Percentiles rank a stretch among this genome's conserved stretches.
phyloP scores from a whole-genome alignment of 2,888 invertebrate genomes.

The Acronicta psi region DNA sequence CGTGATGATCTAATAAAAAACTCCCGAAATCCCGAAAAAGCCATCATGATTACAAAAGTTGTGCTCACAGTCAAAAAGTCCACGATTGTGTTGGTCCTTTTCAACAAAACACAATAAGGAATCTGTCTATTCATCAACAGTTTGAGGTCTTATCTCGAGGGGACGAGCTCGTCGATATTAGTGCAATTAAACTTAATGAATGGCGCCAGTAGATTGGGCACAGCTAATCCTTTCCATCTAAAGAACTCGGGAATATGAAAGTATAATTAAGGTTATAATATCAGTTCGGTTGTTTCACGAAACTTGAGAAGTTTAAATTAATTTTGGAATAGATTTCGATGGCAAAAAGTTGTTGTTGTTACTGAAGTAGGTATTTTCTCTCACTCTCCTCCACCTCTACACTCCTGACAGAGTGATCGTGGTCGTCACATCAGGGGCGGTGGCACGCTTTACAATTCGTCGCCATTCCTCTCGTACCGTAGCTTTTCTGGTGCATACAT shows the following conservation, averaged over 20 bases:
- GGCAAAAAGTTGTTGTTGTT: neutral
- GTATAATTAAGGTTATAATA: slow-evolving; percentile 29
- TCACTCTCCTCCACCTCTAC: no score
- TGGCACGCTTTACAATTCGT: no score
- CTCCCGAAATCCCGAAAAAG: neutral
- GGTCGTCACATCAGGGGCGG: no score
- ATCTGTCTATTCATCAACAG: slow-evolving; percentile 46
- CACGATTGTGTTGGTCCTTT: slow-evolving; percentile 31
- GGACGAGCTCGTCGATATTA: slow-evolving; percentile 34
- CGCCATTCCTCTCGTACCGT: no score
- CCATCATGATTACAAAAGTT: slow-evolving; percentile 6
- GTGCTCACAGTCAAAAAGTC: slow-evolving; percentile 10
- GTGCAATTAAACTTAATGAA: slow-evolving; percentile 53
- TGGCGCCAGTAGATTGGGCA: slow-evolving; percentile 34
- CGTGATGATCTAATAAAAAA: no score
- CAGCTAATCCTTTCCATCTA: slow-evolving; percentile 38
- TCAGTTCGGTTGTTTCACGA: slow-evolving; percentile 18
- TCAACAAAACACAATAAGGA: slow-evolving; percentile 39
- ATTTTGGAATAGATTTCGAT: slow-evolving; percentile 25
- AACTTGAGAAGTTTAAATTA: slow-evolving; percentile 33
- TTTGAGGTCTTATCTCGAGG: slow-evolving; percentile 36
- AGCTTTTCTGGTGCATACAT: no score
- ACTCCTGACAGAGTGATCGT: no score
- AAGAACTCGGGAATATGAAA: slow-evolving; percentile 29
- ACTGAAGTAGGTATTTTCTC: no score